A percentile compares a stretch with the other conserved stretches of the same genome.
Conservation (phyloP, 2,113 vertebrate genomes). For the Scolopax mira region DNA sequence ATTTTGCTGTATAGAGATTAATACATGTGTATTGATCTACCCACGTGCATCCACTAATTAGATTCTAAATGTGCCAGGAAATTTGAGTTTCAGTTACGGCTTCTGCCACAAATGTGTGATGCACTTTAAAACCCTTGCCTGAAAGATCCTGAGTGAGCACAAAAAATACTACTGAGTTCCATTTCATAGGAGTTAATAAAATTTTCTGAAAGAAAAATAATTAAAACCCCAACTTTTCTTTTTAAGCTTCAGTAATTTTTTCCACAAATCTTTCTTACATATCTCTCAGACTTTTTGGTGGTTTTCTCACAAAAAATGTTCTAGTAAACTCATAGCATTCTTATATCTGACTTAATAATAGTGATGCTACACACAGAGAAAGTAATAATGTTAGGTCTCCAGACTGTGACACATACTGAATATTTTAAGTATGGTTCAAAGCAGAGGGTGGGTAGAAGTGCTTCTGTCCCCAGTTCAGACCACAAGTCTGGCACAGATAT, state of each 20-base stretch:
- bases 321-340: neutral
- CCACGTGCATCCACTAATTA: slow-evolving; percentile 12
- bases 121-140: neutral
- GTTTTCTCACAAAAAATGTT: neutral
- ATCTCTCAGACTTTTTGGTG: fast-evolving
- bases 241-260: neutral
- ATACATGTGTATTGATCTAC: neutral
- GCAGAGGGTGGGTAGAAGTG: neutral
- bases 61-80: neutral
- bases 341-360: neutral
- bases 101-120: neutral
- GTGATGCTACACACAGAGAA: neutral
- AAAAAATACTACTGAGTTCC: neutral
- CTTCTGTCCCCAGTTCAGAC: neutral
- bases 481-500: neutral
- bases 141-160: neutral
- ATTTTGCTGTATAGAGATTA: neutral
- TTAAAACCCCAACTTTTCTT: neutral
- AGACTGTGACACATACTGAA: neutral
- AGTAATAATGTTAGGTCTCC: neutral
- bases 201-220: neutral
- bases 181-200: neutral
- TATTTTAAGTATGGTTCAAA: neutral
- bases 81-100: neutral
- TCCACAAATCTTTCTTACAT: neutral